phyloP scores from a whole-genome alignment of 1,140 invertebrate genomes.

The Cotesia glomerata region DNA sequence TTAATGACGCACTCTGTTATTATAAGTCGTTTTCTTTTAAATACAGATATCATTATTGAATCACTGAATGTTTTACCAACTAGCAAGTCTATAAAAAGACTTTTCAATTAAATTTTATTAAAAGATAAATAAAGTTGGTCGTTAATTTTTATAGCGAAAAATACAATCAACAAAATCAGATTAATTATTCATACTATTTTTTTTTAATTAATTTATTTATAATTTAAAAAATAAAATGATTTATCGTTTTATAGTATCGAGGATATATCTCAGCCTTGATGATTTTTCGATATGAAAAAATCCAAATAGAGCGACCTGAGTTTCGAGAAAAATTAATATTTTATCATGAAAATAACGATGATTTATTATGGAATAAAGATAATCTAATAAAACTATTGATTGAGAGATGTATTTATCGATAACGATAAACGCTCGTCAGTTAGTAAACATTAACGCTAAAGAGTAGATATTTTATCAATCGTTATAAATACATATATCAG shows the following conservation, averaged over 20 bases:
- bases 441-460: neutral
- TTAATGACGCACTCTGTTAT: slow-evolving; percentile 58
- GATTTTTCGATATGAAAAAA: too few relatives aligned
- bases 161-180: too few relatives aligned
- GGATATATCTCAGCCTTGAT: too few relatives aligned
- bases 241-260: too few relatives aligned
- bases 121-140: too few relatives aligned
- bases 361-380: neutral
- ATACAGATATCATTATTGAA: slow-evolving; percentile 35
- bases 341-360: neutral
- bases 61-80: slow-evolving; percentile 26
- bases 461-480: neutral
- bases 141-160: too few relatives aligned
- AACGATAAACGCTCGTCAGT: slow-evolving; percentile 9
- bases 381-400: neutral
- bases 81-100: slow-evolving; percentile 29
- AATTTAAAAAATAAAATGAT: too few relatives aligned
- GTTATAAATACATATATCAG: neutral
- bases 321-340: too few relatives aligned
- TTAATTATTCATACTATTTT: too few relatives aligned
- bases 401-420: neutral
- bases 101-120: slow-evolving; percentile 35
- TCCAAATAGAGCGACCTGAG: too few relatives aligned
- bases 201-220: too few relatives aligned
- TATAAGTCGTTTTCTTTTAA: slow-evolving; percentile 49